Evolutionary conservation across 2,113 vertebrate genomes (phyloP).

Genomic region (Corapipo altera): DNA sequence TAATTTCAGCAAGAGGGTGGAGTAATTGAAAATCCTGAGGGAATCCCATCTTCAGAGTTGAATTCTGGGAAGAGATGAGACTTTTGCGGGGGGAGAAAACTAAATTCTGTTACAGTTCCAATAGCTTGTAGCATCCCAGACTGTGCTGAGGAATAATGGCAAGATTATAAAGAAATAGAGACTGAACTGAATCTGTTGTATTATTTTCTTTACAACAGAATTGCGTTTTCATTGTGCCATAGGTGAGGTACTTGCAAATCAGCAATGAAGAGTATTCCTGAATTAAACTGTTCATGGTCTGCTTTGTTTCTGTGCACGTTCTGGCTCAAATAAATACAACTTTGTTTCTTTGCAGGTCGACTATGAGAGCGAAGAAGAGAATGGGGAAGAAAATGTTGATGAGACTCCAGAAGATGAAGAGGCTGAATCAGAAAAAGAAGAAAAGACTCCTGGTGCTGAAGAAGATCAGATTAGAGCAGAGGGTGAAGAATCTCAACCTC

Average conservation of each 20-base stretch:
- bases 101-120: not conserved
- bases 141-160: not conserved
- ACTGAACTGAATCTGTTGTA: not conserved
- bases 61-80: not conserved
- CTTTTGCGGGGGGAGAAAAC: not conserved
- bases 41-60: not conserved
- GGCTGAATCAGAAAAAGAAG: not conserved
- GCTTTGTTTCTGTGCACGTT: not conserved
- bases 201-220: not conserved
- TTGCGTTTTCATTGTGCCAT: not conserved
- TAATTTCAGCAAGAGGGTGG: not conserved
- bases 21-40: not conserved
- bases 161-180: not conserved
- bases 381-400: not conserved
- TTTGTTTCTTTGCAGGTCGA: constrained; percentile 79
- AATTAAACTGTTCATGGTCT: not conserved
- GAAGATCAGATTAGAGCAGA: not conserved
- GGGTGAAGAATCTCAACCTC: not conserved
- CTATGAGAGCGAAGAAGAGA: constrained; percentile 92
- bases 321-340: not conserved
- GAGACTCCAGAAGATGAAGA: constrained; percentile 58
- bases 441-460: not conserved
- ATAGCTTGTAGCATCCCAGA: not conserved
- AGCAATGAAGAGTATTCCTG: not conserved
- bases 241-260: not conserved